Conservation (phyloP, 1,140 invertebrate species). For the Danaus plexippus region DNA sequence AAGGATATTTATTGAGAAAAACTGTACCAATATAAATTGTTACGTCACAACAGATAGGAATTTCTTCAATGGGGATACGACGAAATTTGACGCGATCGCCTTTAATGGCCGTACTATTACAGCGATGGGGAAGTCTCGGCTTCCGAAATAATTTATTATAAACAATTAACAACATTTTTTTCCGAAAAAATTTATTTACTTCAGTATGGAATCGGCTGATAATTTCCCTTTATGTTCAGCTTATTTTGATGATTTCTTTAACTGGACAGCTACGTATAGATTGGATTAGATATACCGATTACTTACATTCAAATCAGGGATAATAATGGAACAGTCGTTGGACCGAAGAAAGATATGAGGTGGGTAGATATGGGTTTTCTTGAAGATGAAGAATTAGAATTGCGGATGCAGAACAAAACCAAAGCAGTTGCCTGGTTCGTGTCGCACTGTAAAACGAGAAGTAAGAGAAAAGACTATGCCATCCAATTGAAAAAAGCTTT, state of each 20-base stretch:
- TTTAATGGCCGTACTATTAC: conserved; percentile 53
- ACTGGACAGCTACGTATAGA: conserved; percentile 75
- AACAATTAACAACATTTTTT: no score
- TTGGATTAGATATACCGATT: conserved; percentile 64
- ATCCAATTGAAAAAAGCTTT: conserved; percentile 73
- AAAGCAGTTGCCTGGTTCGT: conserved; percentile 77
- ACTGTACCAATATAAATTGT: conserved; percentile 47
- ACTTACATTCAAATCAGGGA: conserved; percentile 64
- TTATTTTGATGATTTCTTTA: conserved; percentile 66
- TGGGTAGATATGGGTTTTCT: conserved; percentile 31
- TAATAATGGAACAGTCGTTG: conserved; percentile 36
- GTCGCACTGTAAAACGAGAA: conserved; percentile 74
- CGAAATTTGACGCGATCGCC: conserved; percentile 55
- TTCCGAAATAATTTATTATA: conserved; percentile 50
- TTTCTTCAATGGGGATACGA: conserved; percentile 40
- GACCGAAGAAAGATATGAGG: conserved; percentile 39
- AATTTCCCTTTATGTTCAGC: conserved; percentile 44
- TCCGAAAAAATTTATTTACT: conserved; percentile 69
- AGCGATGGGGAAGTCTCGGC: conserved; percentile 10
- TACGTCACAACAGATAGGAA: conserved; percentile 39
- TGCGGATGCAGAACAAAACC: conserved; percentile 37
- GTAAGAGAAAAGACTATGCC: conserved; percentile 73
- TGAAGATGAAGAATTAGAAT: conserved; percentile 20
- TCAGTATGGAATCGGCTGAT: conserved; percentile 66
- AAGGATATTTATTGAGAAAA: conserved; percentile 37